Evolutionary conservation across 2,113 vertebrate species (phyloP).

Genomic region (Grantiella picta): DNA sequence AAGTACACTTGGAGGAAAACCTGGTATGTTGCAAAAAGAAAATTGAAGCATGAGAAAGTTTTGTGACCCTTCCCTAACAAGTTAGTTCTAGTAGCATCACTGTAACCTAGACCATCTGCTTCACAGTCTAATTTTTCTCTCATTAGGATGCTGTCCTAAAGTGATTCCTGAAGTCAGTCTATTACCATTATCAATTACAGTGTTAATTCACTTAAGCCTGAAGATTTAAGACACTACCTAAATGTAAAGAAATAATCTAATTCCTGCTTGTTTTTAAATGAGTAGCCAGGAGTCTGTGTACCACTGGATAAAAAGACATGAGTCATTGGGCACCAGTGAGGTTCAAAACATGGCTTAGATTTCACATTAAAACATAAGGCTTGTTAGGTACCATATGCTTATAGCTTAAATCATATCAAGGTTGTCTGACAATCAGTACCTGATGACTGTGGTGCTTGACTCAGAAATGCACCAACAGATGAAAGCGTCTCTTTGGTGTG

Average conservation of each 20-base stretch:
- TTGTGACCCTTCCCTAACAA: neutral
- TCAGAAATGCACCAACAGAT: neutral
- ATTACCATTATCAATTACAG: neutral
- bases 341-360: neutral
- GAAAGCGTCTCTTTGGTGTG: neutral
- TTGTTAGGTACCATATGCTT: neutral
- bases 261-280: neutral
- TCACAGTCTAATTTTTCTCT: neutral
- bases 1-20: neutral
- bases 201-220: neutral
- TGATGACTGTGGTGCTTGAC: neutral
- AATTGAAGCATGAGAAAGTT: neutral
- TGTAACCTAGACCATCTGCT: neutral
- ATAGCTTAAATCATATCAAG: neutral
- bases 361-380: neutral
- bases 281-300: neutral
- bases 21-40: neutral
- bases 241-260: neutral
- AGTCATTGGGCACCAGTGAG: neutral
- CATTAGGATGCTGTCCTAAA: neutral
- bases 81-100: neutral
- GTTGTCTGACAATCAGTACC: neutral
- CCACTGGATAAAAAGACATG: neutral
- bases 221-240: neutral
- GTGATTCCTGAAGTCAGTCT: neutral